Percentiles rank a stretch among this genome's conserved stretches.
phyloP scores from a whole-genome alignment of 35 echinoderm and acorn worm species.

The Hemicentrotus pulcherrimus region DNA sequence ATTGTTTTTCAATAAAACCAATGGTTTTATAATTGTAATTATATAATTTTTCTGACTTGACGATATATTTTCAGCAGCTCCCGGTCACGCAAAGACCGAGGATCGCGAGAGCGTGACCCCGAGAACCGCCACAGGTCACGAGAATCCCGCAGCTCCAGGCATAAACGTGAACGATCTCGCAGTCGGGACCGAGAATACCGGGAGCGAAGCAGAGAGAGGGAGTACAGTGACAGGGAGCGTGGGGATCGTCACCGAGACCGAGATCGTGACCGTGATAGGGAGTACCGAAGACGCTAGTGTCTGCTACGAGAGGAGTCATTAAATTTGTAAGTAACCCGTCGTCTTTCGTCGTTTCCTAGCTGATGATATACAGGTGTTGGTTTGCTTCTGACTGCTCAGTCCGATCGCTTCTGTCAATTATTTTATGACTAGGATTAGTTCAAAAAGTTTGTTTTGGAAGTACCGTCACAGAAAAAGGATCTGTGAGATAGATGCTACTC shows the following conservation, averaged over 20 bases:
- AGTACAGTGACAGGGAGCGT: constrained; percentile 48
- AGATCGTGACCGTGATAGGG: constrained; percentile 59
- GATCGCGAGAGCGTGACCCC: constrained; percentile 72
- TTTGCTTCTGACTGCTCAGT: not conserved
- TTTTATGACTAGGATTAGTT: not conserved
- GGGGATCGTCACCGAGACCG: constrained; percentile 80
- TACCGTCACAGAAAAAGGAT: not conserved
- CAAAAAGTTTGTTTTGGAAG: not conserved
- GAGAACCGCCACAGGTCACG: constrained; percentile 67
- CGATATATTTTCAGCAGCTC: constrained; percentile 1
- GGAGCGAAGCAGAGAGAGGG: constrained; percentile 71
- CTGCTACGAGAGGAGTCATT: not conserved
- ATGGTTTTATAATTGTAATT: not conserved
- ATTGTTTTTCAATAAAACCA: not conserved
- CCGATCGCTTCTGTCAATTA: not conserved
- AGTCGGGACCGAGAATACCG: constrained; percentile 77
- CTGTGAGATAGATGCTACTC: not conserved
- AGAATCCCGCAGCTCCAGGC: constrained; percentile 63
- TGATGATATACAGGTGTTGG: not conserved
- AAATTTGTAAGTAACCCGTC: not conserved
- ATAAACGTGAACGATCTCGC: constrained; percentile 71
- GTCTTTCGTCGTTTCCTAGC: not conserved
- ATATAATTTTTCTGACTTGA: not conserved
- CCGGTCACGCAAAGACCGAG: constrained; percentile 69
- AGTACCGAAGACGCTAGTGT: constrained; percentile 70